Percentiles rank a stretch among this genome's conserved stretches.
Conservation (phyloP, 2,113 vertebrate genomes). For the Erythrolamprus reginae region DNA sequence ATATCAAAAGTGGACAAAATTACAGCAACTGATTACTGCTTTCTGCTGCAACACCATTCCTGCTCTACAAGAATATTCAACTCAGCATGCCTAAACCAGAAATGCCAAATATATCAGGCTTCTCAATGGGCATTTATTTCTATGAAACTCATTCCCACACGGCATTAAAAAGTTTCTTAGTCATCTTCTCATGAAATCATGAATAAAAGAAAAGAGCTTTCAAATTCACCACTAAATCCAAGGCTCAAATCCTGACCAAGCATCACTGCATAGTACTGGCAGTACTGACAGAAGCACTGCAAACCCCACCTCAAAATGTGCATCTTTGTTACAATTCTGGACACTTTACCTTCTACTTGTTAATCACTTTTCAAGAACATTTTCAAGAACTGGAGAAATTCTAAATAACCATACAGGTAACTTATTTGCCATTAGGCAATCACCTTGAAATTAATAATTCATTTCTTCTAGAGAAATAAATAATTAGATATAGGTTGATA, state of each 20-base stretch:
- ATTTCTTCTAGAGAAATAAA: slow-evolving; percentile 36
- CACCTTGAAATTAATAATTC: slow-evolving; percentile 7
- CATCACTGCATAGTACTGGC: neutral
- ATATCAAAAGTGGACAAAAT: neutral
- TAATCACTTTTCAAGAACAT: slow-evolving; percentile 35
- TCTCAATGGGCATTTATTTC: neutral
- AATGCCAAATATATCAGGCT: neutral
- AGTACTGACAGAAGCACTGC: neutral
- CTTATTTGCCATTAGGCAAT: slow-evolving; percentile 28
- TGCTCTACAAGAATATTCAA: neutral
- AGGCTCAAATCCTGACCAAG: neutral
- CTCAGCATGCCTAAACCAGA: neutral
- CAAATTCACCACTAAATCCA: neutral
- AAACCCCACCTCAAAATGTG: neutral
- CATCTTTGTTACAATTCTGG: neutral
- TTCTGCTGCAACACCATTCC: neutral
- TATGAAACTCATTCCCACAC: neutral
- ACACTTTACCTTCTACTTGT: neutral
- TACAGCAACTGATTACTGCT: neutral
- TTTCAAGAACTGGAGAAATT: neutral
- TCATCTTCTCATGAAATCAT: neutral
- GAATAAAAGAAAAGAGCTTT: neutral
- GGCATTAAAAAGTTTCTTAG: neutral
- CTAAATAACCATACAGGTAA: neutral
- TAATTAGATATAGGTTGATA: neutral